Evolutionary conservation across 2,113 vertebrate genomes (phyloP).

Genomic region (Lagenorhynchus albirostris): DNA sequence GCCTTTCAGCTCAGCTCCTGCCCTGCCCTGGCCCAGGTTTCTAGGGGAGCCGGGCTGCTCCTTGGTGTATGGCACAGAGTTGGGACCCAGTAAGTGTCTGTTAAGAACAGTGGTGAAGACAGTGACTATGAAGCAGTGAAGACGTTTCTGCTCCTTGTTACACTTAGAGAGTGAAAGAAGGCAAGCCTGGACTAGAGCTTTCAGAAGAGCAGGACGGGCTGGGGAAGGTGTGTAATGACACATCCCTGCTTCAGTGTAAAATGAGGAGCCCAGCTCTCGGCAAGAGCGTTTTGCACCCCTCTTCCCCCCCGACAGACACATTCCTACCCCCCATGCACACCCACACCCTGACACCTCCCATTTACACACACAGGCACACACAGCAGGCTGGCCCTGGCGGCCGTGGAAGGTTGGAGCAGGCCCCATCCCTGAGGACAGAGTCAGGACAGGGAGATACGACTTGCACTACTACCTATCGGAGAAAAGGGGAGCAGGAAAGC

Average conservation of each 20-base stretch:
- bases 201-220: fast-evolving
- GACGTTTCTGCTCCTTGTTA: background rate
- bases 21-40: background rate
- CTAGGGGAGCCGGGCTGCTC: background rate
- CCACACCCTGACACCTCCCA: background rate
- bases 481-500: background rate
- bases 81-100: too few relatives aligned
- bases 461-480: background rate
- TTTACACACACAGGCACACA: background rate
- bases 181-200: too few relatives aligned
- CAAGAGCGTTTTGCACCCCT: background rate
- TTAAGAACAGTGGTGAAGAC: background rate
- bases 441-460: background rate
- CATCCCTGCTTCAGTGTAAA: background rate
- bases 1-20: background rate
- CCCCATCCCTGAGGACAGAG: background rate
- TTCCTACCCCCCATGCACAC: background rate
- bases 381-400: background rate
- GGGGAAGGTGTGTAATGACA: too few relatives aligned
- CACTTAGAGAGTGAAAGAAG: background rate
- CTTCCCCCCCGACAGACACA: background rate
- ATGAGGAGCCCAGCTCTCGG: background rate
- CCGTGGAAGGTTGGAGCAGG: background rate
- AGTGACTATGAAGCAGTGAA: background rate
- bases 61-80: background rate